A percentile compares a stretch with the other conserved stretches of the same genome.
These are phyloP conservation scores for Aspiorhynchus laticeps DNA, from an alignment of 2,113 vertebrate species.

Conservation along the genomic window DNA sequence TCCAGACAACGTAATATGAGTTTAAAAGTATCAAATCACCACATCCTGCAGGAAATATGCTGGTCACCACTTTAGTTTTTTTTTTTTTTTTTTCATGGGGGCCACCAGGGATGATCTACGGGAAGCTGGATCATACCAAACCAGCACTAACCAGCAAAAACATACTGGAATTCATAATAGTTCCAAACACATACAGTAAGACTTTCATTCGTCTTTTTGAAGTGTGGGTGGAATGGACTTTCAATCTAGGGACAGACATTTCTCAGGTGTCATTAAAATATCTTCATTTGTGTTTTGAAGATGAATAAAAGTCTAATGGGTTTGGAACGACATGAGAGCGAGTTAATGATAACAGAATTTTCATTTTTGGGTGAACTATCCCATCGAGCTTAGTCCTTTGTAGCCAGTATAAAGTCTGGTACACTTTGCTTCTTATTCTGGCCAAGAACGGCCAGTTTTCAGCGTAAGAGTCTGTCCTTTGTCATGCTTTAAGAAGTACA, in stretches of 20 bases:
- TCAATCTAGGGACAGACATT: too few species aligned
- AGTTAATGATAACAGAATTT: neutral
- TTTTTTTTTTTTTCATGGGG: neutral
- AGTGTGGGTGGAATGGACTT: too few species aligned
- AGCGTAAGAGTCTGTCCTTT: neutral
- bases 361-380: neutral
- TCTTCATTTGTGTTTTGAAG: too few species aligned
- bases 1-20: neutral
- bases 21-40: neutral
- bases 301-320: neutral
- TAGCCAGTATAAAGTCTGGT: neutral
- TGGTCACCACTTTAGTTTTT: neutral
- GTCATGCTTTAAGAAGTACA: neutral
- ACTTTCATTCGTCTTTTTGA: too few species aligned
- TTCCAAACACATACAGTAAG: too few species aligned
- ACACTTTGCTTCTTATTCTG: neutral
- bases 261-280: too few species aligned
- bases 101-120: neutral
- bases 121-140: neutral
- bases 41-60: neutral
- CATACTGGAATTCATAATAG: neutral
- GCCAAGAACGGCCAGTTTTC: neutral
- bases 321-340: neutral
- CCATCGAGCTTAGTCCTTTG: neutral
- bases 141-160: neutral